Evolutionary conservation across 2,888 invertebrate species (phyloP).

Genomic region (Quadroppia sp.): DNA sequence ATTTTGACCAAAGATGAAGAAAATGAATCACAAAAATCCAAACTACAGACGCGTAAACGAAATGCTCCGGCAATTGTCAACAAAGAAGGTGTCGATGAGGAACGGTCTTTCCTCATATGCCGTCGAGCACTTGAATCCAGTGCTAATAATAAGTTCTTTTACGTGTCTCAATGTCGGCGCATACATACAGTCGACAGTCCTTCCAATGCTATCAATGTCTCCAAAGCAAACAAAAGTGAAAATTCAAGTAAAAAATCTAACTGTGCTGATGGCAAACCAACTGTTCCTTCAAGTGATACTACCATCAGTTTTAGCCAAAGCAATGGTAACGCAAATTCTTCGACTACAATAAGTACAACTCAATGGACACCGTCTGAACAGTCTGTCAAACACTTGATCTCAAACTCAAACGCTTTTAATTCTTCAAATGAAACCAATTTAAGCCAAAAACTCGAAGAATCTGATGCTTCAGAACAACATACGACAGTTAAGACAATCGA

Average conservation of each 20-base stretch:
- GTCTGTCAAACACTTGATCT: too few species aligned
- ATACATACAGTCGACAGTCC: constrained; percentile 28
- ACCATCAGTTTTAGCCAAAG: neutral
- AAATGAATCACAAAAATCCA: neutral
- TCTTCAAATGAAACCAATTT: too few species aligned
- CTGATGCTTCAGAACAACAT: too few species aligned
- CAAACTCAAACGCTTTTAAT: neutral
- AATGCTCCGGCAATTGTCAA: neutral
- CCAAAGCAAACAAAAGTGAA: too few species aligned
- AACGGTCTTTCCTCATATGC: constrained; percentile 85
- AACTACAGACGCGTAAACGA: constrained; percentile 8
- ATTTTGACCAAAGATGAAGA: constrained; percentile 7
- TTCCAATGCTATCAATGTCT: neutral
- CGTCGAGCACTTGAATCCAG: constrained; percentile 80
- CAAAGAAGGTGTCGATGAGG: constrained; percentile 66
- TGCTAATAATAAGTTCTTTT: constrained; percentile 60
- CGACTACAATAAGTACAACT: constrained; percentile 17
- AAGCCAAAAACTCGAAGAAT: too few species aligned
- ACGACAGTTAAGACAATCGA: neutral
- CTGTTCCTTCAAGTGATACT: constrained; percentile 33
- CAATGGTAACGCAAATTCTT: neutral
- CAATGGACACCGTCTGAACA: constrained; percentile 23
- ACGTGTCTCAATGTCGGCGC: constrained; percentile 27
- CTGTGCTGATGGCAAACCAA: constrained; percentile 3
- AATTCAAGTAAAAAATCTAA: too few species aligned